Conservation (phyloP, 2,797 vertebrate species). For the Moxostoma hubbsi region DNA sequence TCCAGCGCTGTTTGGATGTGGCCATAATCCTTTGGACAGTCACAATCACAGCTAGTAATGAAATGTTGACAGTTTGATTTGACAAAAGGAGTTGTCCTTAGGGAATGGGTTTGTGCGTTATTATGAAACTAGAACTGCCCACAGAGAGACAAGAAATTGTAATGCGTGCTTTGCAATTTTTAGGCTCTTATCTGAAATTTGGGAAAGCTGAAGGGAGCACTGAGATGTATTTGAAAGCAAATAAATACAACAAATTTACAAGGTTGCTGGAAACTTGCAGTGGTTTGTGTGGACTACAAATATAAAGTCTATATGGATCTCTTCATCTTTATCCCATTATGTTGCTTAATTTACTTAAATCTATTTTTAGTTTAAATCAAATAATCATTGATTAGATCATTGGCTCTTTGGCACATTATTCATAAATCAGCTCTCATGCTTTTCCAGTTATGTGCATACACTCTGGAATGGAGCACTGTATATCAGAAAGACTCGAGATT, state of each 20-base stretch:
- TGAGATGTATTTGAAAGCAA: not conserved
- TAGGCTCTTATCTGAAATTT: not conserved
- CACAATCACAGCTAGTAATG: conserved; percentile 42
- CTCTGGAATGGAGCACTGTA: not conserved
- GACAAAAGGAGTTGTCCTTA: conserved; percentile 31
- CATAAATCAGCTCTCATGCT: not conserved
- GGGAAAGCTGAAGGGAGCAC: not conserved
- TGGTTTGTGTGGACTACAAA: not conserved
- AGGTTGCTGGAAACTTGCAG: not conserved
- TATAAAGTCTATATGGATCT: not conserved
- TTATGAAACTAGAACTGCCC: not conserved
- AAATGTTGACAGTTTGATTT: conserved; percentile 43
- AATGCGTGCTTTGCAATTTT: not conserved
- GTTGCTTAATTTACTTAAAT: not conserved
- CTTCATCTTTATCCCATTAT: conserved; percentile 3
- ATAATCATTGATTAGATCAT: conserved; percentile 3
- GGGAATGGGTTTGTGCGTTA: not conserved
- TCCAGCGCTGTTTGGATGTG: conserved; percentile 18
- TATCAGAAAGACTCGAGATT: conserved; percentile 30
- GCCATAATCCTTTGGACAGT: conserved; percentile 41
- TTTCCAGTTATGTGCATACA: not conserved
- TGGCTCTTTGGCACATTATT: conserved; percentile 12
- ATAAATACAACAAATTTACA: not conserved
- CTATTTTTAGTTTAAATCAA: conserved; percentile 35
- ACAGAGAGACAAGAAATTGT: not conserved